These are phyloP conservation scores for Neotoma lepida DNA, from an alignment of 2,113 vertebrate species.

Conservation along the genomic window DNA sequence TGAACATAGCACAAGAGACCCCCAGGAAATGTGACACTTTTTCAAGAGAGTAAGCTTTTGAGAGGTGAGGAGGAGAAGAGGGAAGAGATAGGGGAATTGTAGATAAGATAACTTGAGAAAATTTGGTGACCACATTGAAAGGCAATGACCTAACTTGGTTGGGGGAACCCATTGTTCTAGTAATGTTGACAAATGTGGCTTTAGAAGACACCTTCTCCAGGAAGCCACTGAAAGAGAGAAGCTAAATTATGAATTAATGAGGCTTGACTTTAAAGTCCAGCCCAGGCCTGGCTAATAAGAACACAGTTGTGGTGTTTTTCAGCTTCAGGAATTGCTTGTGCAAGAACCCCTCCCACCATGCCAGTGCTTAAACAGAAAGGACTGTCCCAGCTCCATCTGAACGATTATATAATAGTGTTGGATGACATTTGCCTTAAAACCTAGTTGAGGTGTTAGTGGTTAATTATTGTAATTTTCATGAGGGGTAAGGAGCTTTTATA, in stretches of 20 bases:
- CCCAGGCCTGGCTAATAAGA: constrained; percentile 79
- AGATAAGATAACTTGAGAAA: not conserved
- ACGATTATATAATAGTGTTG: constrained; percentile 82
- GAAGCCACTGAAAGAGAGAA: constrained; percentile 72
- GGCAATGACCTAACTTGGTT: not conserved
- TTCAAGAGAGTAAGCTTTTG: not conserved
- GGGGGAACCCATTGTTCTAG: not conserved
- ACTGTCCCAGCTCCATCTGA: constrained; percentile 78
- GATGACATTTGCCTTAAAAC: constrained; percentile 86
- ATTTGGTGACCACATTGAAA: constrained; percentile 1
- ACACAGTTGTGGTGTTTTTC: constrained; percentile 81
- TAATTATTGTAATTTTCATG: constrained; percentile 88
- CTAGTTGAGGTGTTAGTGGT: constrained; percentile 85
- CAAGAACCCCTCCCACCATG: constrained; percentile 81
- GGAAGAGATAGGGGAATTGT: not conserved
- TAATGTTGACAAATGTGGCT: constrained; percentile 42
- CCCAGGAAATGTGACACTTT: not conserved
- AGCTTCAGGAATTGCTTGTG: constrained; percentile 83
- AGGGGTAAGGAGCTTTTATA: constrained; percentile 81
- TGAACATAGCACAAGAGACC: not conserved
- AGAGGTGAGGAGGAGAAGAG: not conserved
- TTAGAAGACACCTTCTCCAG: constrained; percentile 70
- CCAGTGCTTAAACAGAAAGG: constrained; percentile 77
- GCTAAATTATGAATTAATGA: constrained; percentile 67
- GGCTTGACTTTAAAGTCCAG: constrained; percentile 71